Conservation (phyloP, 2,888 invertebrate species). For the Xylota segnis region DNA sequence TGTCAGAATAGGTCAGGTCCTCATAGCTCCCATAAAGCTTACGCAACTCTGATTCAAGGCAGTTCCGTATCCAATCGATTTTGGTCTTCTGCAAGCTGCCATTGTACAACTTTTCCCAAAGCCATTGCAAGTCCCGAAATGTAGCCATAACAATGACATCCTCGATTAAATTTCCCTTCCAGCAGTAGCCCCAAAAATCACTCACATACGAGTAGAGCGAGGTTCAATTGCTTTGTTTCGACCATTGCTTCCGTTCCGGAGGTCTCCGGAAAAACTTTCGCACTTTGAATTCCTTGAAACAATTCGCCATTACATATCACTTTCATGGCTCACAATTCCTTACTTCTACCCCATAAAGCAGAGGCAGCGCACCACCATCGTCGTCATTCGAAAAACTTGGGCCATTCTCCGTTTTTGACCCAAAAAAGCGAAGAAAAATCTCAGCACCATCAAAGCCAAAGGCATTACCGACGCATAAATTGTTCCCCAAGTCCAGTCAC, state of each 20-base stretch:
- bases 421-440: slow-evolving; percentile 37
- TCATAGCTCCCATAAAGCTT: too few relatives aligned
- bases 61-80: too few relatives aligned
- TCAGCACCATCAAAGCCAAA: slow-evolving; percentile 47
- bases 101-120: background rate
- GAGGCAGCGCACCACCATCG: slow-evolving; percentile 9
- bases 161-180: slow-evolving; percentile 38
- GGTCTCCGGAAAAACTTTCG: slow-evolving; percentile 63
- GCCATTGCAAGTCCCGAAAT: slow-evolving; percentile 15
- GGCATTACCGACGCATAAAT: slow-evolving; percentile 72
- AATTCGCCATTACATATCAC: slow-evolving; percentile 71
- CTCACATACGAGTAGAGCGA: background rate
- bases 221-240: slow-evolving; percentile 21
- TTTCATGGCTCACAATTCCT: slow-evolving; percentile 63
- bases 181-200: background rate
- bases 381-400: slow-evolving; percentile 5
- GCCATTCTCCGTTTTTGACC: slow-evolving; percentile 35
- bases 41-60: too few relatives aligned
- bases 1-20: too few relatives aligned
- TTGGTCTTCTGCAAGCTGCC: background rate
- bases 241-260: background rate
- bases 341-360: slow-evolving; percentile 67
- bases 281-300: slow-evolving; percentile 73
- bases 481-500: slow-evolving; percentile 72
- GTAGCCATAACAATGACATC: slow-evolving; percentile 57